A percentile compares a stretch with the other conserved stretches of the same genome.
Conservation (phyloP, 2,888 invertebrate species). For the Suillia variegata region DNA sequence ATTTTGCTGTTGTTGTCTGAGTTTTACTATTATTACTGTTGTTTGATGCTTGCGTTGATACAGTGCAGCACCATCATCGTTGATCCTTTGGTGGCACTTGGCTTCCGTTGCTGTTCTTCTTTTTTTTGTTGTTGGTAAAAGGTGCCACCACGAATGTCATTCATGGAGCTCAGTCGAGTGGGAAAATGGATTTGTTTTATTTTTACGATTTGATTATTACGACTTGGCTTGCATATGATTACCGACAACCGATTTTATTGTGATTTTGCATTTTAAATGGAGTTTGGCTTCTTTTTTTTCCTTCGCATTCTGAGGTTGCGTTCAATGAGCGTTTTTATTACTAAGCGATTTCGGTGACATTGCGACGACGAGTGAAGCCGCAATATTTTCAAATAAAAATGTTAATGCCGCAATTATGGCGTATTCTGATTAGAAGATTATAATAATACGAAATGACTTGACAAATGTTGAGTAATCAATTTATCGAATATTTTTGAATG, state of each 20-base stretch:
- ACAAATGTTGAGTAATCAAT: too few species aligned
- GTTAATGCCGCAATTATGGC: too few species aligned
- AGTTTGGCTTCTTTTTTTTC: slow-evolving; percentile 33
- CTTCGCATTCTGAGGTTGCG: slow-evolving; percentile 27
- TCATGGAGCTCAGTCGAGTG: slow-evolving; percentile 47
- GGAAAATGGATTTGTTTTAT: slow-evolving; percentile 53
- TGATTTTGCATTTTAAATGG: slow-evolving; percentile 26
- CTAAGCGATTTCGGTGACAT: too few species aligned
- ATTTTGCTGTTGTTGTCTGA: slow-evolving; percentile 23
- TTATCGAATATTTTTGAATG: too few species aligned
- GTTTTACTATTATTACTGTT: slow-evolving; percentile 35
- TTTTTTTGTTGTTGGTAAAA: background rate
- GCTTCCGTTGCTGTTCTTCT: background rate
- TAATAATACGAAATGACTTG: too few species aligned
- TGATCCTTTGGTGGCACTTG: slow-evolving; percentile 3
- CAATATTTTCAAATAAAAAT: too few species aligned
- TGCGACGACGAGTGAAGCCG: too few species aligned
- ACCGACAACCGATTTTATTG: slow-evolving; percentile 30
- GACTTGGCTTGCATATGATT: slow-evolving; percentile 51
- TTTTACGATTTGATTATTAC: slow-evolving; percentile 58
- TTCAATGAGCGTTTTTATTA: slow-evolving; percentile 26
- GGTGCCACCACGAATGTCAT: too few species aligned
- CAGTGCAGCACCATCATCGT: background rate
- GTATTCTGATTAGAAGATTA: too few species aligned
- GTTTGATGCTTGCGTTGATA: slow-evolving; percentile 27